A percentile compares a stretch with the other conserved stretches of the same genome.
phyloP scores from a whole-genome alignment of 2,797 vertebrate genomes.

The Numenius phaeopus region DNA sequence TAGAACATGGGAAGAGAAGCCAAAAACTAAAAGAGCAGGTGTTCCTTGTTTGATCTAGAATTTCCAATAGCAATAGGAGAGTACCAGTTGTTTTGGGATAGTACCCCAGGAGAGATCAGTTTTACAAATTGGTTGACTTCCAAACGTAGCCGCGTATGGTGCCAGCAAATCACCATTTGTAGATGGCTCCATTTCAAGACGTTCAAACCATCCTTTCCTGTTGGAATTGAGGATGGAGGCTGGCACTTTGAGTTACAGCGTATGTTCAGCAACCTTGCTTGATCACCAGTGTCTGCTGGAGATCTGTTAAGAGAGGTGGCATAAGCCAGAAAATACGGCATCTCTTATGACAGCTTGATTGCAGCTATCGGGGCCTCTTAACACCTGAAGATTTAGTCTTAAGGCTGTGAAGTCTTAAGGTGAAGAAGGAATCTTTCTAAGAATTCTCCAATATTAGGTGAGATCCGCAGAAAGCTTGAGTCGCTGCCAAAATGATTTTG shows the following conservation, averaged over 20 bases:
- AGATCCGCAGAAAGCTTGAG: background rate
- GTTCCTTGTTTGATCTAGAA: conserved; percentile 13
- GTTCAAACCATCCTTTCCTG: background rate
- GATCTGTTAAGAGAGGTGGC: background rate
- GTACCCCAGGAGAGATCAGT: background rate
- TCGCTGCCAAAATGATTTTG: background rate
- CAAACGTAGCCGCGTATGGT: background rate
- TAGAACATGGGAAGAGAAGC: background rate
- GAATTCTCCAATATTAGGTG: background rate
- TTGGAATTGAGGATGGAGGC: background rate
- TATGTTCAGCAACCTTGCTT: background rate
- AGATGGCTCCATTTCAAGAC: background rate
- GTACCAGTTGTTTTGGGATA: conserved; percentile 37
- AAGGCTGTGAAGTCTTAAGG: background rate
- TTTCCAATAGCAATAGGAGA: background rate
- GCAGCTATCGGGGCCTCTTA: background rate
- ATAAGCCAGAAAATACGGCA: background rate
- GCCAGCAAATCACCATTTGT: background rate
- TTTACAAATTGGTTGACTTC: conserved; percentile 54
- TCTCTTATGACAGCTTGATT: background rate
- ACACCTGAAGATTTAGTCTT: background rate
- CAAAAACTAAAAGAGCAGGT: conserved; percentile 56
- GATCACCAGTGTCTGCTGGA: background rate
- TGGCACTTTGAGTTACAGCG: background rate
- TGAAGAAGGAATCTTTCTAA: background rate